Evolutionary conservation across 2,113 vertebrate species (phyloP), one percentile per base, ranked within the genome.

Genomic region (Galeopterus variegatus): DNA sequence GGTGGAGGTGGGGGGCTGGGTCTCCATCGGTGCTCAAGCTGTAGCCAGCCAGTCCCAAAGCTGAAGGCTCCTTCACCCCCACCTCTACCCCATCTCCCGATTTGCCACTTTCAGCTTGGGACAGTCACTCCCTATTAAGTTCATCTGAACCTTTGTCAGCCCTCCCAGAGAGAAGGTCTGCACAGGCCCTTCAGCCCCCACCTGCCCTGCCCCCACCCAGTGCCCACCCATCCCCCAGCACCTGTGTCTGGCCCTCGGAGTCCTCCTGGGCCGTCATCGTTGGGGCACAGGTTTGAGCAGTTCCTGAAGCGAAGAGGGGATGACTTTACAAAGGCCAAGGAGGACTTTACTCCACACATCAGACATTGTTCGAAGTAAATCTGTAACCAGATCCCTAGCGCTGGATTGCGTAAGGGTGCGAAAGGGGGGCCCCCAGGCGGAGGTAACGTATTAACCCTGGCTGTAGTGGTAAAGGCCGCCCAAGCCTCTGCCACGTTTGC

Each of bases 281-380:
- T 81, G 93, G 93, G 92, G 54, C 92, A 85, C 80, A 83, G 90
- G 67, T 85, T 19, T 93, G 92, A 94, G 93, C 58, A 12, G 84
- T 77, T 96, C 97, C 98, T 98, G 96, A 94, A 73, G 73, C 96
- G 91, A 76, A 89, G 81, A 90, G 48, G 67, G 45, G 72, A 93
- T 45, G 52, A 64, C 80, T 95, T 92, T 85, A 88, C 21, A 0
- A 95, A 92, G 87, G 67, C 96, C 76, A 88, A 60, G 92, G 76
- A 98, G 98, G 98, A 98, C 98, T 98, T 98, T 98, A 98, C 88
- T 97, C 97, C 77, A 82, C 81, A 52, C 69, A 98, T 88, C 97
- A 92, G 97, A 90, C 97, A 97, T 96, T 96, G 96, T 94, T 96
- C 21, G 0, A 88, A 89, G 97, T 98, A 96, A 98, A 98, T 98